These are phyloP conservation scores for Brevimyrus niger DNA, from an alignment of 2,113 vertebrate species.

Conservation along the genomic window DNA sequence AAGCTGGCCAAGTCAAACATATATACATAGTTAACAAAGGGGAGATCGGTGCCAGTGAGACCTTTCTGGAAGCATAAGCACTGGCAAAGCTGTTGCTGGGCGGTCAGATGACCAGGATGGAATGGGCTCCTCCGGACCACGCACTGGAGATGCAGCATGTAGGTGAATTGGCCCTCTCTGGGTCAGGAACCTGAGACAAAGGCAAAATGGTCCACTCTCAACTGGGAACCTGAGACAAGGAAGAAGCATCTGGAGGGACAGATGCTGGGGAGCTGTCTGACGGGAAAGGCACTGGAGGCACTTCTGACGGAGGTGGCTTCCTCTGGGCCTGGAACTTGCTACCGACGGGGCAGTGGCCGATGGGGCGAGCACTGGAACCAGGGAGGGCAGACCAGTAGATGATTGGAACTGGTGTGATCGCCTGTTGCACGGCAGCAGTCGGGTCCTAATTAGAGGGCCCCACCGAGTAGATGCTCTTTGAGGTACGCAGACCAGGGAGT, in stretches of 20 bases:
- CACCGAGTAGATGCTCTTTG: too few species aligned
- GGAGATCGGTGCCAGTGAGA: neutral
- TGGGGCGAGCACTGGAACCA: too few species aligned
- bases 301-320: too few species aligned
- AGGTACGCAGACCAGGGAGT: too few species aligned
- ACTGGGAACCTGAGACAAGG: neutral
- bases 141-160: neutral
- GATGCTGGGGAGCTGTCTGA: too few species aligned
- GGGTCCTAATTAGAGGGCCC: too few species aligned
- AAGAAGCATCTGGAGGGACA: neutral
- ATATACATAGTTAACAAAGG: neutral
- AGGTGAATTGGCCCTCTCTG: neutral
- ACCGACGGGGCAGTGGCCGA: too few species aligned
- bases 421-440: too few species aligned
- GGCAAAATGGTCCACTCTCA: neutral
- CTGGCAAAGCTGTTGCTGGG: neutral
- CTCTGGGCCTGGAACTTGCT: too few species aligned
- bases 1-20: neutral
- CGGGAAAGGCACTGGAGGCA: neutral
- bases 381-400: too few species aligned
- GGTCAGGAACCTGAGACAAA: neutral
- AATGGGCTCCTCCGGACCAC: neutral
- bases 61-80: neutral
- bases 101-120: neutral
- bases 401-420: too few species aligned